A percentile compares a stretch with the other conserved stretches of the same genome.
phyloP scores from a whole-genome alignment of 2,888 invertebrate genomes.

The Germaria angustata region DNA sequence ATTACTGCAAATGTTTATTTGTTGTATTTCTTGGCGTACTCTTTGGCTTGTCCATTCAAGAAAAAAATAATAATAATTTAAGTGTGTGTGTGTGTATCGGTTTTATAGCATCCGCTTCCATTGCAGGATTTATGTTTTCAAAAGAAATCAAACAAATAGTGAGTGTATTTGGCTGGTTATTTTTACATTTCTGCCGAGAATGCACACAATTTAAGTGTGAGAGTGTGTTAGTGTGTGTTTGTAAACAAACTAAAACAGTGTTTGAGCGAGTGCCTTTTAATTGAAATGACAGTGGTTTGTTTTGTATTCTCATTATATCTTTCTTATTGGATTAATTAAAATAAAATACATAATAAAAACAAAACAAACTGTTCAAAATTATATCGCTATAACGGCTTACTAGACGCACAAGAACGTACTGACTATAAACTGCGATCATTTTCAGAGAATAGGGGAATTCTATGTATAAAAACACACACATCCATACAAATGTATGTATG shows the following conservation, averaged over 20 bases:
- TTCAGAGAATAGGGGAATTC: background rate
- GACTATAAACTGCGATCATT: background rate
- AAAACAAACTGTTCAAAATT: background rate
- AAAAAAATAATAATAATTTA: background rate
- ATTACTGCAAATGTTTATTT: conserved; percentile 24
- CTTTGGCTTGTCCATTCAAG: background rate
- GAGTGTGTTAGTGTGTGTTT: background rate
- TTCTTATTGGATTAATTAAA: conserved; percentile 47
- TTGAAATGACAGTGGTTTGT: conserved; percentile 19
- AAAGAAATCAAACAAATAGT: conserved; percentile 22
- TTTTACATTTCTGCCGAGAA: background rate
- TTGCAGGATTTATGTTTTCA: conserved; percentile 62
- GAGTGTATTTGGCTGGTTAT: background rate
- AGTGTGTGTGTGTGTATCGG: background rate
- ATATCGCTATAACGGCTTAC: conserved; percentile 6
- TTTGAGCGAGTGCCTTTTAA: background rate
- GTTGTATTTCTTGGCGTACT: conserved; percentile 1
- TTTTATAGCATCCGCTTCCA: conserved; percentile 50
- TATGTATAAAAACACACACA: too few relatives aligned
- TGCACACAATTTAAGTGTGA: background rate
- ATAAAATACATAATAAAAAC: conserved; percentile 12
- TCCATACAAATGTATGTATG: too few relatives aligned
- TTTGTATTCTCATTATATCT: conserved; percentile 14
- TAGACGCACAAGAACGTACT: background rate
- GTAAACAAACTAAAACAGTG: background rate